Conservation (phyloP, 2,797 vertebrate species). For the Gorsachius magnificus region DNA sequence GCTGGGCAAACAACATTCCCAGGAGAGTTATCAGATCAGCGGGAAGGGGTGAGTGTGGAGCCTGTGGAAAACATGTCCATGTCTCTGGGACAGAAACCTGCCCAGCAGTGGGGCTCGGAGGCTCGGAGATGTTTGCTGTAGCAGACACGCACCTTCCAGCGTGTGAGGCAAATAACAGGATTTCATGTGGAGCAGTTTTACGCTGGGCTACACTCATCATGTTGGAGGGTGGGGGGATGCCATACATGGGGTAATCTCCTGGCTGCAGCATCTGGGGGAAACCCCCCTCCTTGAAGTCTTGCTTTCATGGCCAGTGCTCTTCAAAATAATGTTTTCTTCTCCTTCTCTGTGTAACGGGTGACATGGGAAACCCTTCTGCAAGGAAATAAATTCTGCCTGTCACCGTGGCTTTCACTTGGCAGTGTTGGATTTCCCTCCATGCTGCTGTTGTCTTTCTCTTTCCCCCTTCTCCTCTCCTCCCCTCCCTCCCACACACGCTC, state of each 20-base stretch:
- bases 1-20: background rate
- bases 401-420: conserved; percentile 30
- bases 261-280: background rate
- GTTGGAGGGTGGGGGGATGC: background rate
- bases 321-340: background rate
- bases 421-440: conserved; percentile 37
- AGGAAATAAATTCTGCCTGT: conserved; percentile 28
- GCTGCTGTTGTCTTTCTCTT: conserved; percentile 53
- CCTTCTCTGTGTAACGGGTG: background rate
- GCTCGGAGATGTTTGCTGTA: background rate
- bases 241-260: background rate
- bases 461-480: conserved; percentile 4
- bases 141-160: background rate
- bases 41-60: background rate
- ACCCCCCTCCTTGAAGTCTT: background rate
- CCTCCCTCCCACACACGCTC: conserved; percentile 30
- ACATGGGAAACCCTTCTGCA: conserved; percentile 22
- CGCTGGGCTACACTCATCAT: background rate
- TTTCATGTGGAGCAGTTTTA: background rate
- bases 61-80: background rate
- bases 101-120: background rate
- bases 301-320: background rate
- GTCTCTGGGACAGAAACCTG: background rate
- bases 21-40: background rate
- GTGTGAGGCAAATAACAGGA: background rate